Evolutionary conservation across 2,888 invertebrate genomes (phyloP).

Genomic region (Conistra vaccinii): DNA sequence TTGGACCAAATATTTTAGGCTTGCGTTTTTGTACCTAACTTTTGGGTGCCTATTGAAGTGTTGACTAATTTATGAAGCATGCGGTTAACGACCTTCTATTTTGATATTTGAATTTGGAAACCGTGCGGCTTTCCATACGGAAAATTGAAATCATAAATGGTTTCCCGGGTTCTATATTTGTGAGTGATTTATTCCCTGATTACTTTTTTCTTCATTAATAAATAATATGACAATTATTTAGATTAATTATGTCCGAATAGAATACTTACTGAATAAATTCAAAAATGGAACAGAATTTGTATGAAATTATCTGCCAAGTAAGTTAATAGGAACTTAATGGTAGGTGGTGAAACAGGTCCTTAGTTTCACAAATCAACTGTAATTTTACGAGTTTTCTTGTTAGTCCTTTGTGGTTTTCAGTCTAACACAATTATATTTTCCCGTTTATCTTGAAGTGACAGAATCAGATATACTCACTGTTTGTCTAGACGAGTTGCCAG

Average conservation of each 20-base stretch:
- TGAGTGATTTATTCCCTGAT: not conserved
- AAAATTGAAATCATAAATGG: constrained; percentile 15
- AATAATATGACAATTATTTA: not conserved
- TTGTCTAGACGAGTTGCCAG: constrained; percentile 49
- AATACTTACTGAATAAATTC: too few species aligned
- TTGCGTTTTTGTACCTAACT: not conserved
- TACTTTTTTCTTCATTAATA: not conserved
- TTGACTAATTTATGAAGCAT: constrained; percentile 10
- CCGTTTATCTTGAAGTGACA: not conserved
- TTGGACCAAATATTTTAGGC: constrained; percentile 1
- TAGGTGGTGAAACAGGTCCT: too few species aligned
- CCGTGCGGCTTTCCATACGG: not conserved
- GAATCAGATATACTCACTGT: constrained; percentile 19
- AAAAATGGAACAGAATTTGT: too few species aligned
- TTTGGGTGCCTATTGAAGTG: not conserved
- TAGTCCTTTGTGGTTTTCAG: not conserved
- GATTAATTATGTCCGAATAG: too few species aligned
- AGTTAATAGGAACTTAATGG: too few species aligned
- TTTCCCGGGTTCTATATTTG: constrained; percentile 3
- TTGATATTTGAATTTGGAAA: constrained; percentile 29
- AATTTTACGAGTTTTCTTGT: not conserved
- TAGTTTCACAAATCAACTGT: too few species aligned
- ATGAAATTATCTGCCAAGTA: too few species aligned
- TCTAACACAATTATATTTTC: not conserved
- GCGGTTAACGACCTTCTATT: not conserved